Base-by-base conservation (phyloP, 2,113 vertebrate genomes). In the Ammodytes marinus region DNA sequence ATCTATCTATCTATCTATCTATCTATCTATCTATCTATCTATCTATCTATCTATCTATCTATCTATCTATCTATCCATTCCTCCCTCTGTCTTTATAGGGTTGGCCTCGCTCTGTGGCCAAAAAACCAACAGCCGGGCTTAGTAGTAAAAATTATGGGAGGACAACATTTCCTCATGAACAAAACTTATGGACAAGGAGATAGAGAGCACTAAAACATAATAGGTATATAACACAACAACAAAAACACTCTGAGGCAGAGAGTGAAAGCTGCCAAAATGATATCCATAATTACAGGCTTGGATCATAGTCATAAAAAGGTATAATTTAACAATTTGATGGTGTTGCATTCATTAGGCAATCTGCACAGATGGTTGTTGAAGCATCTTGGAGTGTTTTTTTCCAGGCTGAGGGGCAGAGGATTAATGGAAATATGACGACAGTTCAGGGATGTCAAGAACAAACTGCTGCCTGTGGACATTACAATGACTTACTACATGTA, bases 261-360 rank as follows among this genome's bases (percentile, higher is more conserved):
- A 40, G 42, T 68, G 77, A 72, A 47, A 78, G 74, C 75, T 39
- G 87, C 58, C 60, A 35, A 45, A 83, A 86, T 67, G 66, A 53
- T 69, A 77, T 87, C 81, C 72, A 69, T 83, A 82, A 91, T 74
- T 77, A 85, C 69, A 81, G 54, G 77, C 84, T 83, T 65, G 63
- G 71, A 77, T 90, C 82, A 76, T 77, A 81, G 91, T 93, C 89
- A 92, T 93, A 92, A 94, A 92, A 91, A 87, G 84, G 64, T 88
- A 75, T 90, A 76, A 91, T 92, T 93, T 91, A 92, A 83, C 84
- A 90, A 74, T 87, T 76, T 90, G 90, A 91, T 87, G 71, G 73
- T 79, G 84, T 82, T 83, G 72, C 88, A 92, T 93, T 92, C 93
- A 91, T 91, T 92, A 90, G 92, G 78, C 47, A 77, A 39, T 86